A percentile compares a stretch with the other conserved stretches of the same genome.
Conservation (phyloP, 1,140 invertebrate species). For the Odontomachus brunneus region DNA sequence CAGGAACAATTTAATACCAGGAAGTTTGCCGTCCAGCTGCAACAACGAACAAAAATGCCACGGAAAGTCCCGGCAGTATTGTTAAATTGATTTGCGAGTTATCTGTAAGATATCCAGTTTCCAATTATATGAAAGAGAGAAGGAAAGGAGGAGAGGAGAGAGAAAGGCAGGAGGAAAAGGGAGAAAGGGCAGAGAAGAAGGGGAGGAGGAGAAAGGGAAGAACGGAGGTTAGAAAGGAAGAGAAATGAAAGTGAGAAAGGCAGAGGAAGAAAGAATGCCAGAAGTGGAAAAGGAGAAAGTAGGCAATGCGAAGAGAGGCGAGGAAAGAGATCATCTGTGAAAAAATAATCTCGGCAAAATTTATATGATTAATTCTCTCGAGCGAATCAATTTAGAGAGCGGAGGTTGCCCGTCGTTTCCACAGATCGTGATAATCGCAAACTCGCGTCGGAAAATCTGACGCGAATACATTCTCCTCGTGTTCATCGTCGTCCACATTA, state of each 20-base stretch:
- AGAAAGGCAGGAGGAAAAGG: no score
- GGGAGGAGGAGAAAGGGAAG: no score
- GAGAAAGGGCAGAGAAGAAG: no score
- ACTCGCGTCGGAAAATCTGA: neutral
- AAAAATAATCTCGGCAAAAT: neutral
- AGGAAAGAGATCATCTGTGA: neutral
- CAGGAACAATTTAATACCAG: conserved; percentile 36
- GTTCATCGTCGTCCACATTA: conserved; percentile 30
- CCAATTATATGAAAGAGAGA: neutral
- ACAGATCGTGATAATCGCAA: no score
- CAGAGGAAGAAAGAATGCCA: no score
- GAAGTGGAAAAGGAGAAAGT: no score
- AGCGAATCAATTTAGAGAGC: no score
- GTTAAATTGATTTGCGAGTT: neutral
- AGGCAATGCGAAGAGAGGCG: no score
- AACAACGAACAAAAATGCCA: conserved; percentile 35
- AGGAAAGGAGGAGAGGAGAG: neutral
- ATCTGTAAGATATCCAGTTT: neutral
- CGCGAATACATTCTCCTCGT: conserved; percentile 10
- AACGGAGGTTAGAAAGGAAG: no score
- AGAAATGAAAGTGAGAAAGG: no score
- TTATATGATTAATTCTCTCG: neutral
- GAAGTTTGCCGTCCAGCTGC: neutral
- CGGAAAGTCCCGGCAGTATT: neutral
- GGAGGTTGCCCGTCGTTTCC: no score